Conservation (phyloP, 1,140 invertebrate genomes). For the Phymorhynchus buccinoides region DNA sequence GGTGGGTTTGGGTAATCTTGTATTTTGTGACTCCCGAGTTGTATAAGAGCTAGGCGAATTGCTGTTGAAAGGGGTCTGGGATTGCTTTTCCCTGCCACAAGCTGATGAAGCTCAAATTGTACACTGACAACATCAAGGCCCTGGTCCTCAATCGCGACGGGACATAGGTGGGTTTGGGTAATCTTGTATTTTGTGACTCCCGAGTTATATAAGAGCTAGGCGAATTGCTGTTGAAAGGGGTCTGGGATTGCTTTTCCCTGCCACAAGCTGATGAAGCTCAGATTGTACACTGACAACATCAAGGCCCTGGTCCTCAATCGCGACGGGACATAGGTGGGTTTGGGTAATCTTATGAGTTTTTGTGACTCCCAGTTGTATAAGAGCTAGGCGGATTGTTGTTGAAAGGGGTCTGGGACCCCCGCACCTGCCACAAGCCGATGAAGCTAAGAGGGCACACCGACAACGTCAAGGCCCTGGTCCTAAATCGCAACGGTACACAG, state of each 20-base stretch:
- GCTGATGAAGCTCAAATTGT: no score
- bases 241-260: conserved; percentile 95
- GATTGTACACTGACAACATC: conserved; percentile 97
- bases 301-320: conserved; percentile 93
- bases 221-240: no score
- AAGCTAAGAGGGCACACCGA: conserved; percentile 97
- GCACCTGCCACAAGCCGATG: conserved; percentile 94
- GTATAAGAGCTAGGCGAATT: no score
- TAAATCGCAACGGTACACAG: conserved; percentile 91
- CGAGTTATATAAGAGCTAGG: no score
- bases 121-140: conserved; percentile 97
- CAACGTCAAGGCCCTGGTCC: conserved; percentile 95
- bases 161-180: conserved; percentile 75
- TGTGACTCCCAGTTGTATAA: no score
- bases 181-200: no score
- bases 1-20: no score
- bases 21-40: no score
- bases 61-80: no score
- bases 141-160: conserved; percentile 95
- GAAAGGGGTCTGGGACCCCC: conserved; percentile 97
- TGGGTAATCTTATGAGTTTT: no score
- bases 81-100: no score
- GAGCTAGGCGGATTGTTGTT: no score
- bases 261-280: conserved; percentile 97
- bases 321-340: conserved; percentile 83